Evolutionary conservation across 2,888 invertebrate genomes (phyloP), one percentile per base, ranked within the genome.

Genomic region (Steinernema scapterisci): DNA sequence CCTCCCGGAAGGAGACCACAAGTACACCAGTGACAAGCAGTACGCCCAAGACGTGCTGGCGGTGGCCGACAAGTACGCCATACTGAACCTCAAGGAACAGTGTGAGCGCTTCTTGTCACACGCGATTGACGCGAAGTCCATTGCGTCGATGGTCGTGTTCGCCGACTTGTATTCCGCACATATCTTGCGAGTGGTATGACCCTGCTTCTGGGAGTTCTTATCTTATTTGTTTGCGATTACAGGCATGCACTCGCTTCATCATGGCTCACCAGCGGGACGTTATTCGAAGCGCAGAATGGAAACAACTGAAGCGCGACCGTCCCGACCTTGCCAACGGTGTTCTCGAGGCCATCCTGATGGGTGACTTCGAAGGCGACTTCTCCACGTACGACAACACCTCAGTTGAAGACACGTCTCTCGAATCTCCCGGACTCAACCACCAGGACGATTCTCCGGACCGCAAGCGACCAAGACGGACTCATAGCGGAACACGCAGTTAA

Each of bases 51-150:
- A 85, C 25, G 78, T 86, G 23, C 73, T 86, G 13, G 82, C 82
- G 0, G 80, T 85, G 13, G 84, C 85, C 19, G 85, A 85, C 75
- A 85, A 84, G 73, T 86, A 86, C 77, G 84, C 81, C 71, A 82
- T 86, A 11, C 73, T 84, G 7, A 76, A 81, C 23, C 76, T 86
- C 71, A 86, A 86, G 71, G 85, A 85, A 21, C 80, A 82, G 71
- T 84, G 85, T 70, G 86, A 86, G 70, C 75, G 80, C 21, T 72
- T 79, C 5, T 78, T 86, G 63, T 80, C 83, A 0, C 73, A 79
- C 13, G 76, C 78, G 7, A 77, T 85, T 46, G 79, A 45, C 43
- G 73, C 75, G 25, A 83, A 82, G 75, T 83, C 79, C 56, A 78
- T 84, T 54, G 80, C 80, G 0, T 72, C 74, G 21, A 76, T 79